Base-by-base conservation (phyloP, 2,113 vertebrate species). In the Verasper variegatus region DNA sequence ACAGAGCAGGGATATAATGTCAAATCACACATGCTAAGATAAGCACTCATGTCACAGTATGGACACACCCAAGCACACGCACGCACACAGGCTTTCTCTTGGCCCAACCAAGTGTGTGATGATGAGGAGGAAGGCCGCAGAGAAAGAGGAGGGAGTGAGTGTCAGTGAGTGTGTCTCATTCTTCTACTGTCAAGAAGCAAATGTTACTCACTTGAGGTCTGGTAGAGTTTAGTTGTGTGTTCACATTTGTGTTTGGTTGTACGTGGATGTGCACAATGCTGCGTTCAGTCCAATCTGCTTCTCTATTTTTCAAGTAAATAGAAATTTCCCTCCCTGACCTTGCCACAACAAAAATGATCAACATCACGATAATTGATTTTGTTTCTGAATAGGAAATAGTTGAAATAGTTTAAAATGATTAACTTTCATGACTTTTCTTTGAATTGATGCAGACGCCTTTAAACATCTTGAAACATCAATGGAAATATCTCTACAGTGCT, bases 71-170 rank as follows among this genome's bases (percentile, higher is more conserved):
- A 80, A 69, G 60, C 69, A 76, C 56, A n/a, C 65, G 82, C 31
- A 31, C 2, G 81, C 73, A 26, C 61, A 47, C 77, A 51, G 5
- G 92, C 89, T 93, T 94, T 96, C 94, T 95, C 83, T 82, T 85
- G 92, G 90, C 82, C 90, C 89, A 92, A 89, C 92, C 94, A 90
- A 95, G 95, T 94, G 95, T 93, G 76, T 95, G 96, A 96, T 95
- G 83, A 93, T 93, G 91, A 85, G 93, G 91, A 92, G 92, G 92
- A 81, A 87, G 92, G 93, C 90, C 92, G 89, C 86, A 90, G 40
- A 42, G 40, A 83, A 90, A 89, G 77, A 86, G 71, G 90, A 85
- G 66, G 64, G 37, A 57, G 68, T 64, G 72, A 80, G 71, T 78
- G 52, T 68, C 24, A 55, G 58, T 66, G 74, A 64, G 71, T 80